These are phyloP conservation scores for Gavialis gangeticus DNA, from an alignment of 2,113 vertebrate species.

Conservation along the genomic window DNA sequence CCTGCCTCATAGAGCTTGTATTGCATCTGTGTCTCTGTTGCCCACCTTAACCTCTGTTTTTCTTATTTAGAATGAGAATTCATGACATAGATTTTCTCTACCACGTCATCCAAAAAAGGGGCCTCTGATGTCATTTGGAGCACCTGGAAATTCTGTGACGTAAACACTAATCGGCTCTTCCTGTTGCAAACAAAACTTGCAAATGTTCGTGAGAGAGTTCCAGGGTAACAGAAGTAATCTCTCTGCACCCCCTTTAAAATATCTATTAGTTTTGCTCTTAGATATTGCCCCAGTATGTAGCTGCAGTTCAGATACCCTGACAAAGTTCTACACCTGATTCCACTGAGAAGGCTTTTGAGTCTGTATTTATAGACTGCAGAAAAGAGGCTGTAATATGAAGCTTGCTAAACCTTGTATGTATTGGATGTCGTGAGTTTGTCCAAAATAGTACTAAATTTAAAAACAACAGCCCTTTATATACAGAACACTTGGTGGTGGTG, in stretches of 20 bases:
- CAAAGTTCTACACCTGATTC: background rate
- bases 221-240: too few species aligned
- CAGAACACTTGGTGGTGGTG: background rate
- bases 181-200: too few species aligned
- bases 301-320: accelerated
- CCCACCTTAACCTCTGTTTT: too few species aligned
- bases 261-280: accelerated
- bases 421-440: background rate
- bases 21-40: too few species aligned
- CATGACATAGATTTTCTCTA: too few species aligned
- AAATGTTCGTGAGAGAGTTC: too few species aligned
- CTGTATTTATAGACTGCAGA: background rate
- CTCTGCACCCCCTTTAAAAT: background rate
- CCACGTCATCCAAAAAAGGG: too few species aligned
- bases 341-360: background rate
- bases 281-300: accelerated
- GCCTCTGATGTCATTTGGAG: too few species aligned
- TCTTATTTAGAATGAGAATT: too few species aligned
- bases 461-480: background rate
- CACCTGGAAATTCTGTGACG: too few species aligned
- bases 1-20: too few species aligned
- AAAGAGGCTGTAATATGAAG: background rate
- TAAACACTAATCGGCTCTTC: too few species aligned
- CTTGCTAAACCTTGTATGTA: background rate
- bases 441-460: background rate